Evolutionary conservation across 1,140 invertebrate genomes (phyloP), one percentile per base, ranked within the genome.

Genomic region (Trissolcus basalis): DNA sequence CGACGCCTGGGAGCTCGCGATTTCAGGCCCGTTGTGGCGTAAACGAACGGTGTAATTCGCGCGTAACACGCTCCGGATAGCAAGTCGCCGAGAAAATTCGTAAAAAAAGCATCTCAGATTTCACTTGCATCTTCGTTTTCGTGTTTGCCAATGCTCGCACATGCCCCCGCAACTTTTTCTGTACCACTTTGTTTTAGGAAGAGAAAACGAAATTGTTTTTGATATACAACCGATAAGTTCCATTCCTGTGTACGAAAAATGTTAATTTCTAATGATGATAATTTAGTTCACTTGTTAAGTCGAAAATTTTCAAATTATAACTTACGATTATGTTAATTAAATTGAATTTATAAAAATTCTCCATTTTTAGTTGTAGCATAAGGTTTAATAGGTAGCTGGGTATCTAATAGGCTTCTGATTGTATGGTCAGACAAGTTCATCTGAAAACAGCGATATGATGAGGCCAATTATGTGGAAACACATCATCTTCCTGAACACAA

Each of bases 61-160:
- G 63, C 73, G 67, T 63, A 61, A 68, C 74, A 58, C 61, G 67
- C 55, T 77, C 65, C 55, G 74, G 43, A 70, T 70, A 76, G 60
- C 58, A 65, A 72, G 27, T 48, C 54, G 60, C 36, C 27, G 63
- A 56, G 53, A 74, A 74, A 68, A 49, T 41, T 69, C n/a, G 33
- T 53, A 49, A 56, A 74, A 68, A 75, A 69, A 50, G 39, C 9
- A 39, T 12, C 11, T 49, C 12, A 69, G 72, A 63, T 75, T 75
- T 75, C 72, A 69, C 72, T 69, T 53, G 72, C 41, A 63, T 75
- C 72, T 68, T 68, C 72, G 47, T 51, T 68, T 59, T 69, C 48
- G 32, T 69, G 44, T 43, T 44, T 43, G 44, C 10, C 32, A 50
- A 45, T 44, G n/a, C 45, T 50, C 35, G 43, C 51, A 12, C 43